A percentile compares a stretch with the other conserved stretches of the same genome.
Evolutionary conservation across 2,797 vertebrate genomes (phyloP).

Genomic region (Leucoraja ocellata): DNA sequence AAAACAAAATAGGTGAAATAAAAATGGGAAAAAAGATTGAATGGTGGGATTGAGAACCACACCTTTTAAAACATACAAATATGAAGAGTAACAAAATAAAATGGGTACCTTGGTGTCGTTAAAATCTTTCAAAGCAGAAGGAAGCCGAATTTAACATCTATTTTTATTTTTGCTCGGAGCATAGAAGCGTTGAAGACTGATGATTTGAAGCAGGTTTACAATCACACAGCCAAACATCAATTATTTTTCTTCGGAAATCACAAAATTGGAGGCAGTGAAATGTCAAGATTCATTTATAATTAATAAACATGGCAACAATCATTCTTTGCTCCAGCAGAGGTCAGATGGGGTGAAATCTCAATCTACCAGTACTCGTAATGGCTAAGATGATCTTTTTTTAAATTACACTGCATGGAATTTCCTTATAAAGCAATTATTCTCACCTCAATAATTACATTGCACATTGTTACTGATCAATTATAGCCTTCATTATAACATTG

Average conservation of each 20-base stretch:
- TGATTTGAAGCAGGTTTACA: constrained; percentile 45
- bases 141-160: not conserved
- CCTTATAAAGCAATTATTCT: not conserved
- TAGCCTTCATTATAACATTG: not conserved
- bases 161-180: not conserved
- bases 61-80: not conserved
- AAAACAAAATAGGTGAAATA: not conserved
- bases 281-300: not conserved
- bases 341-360: not conserved
- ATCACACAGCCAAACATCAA: not conserved
- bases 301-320: not conserved
- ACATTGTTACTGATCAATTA: too few species aligned
- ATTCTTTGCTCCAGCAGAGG: constrained; percentile 34
- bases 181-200: constrained; percentile 42
- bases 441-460: not conserved
- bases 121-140: constrained; percentile 19
- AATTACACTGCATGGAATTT: not conserved
- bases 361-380: not conserved
- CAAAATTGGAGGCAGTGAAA: rapidly evolving
- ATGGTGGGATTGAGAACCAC: not conserved
- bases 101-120: not conserved
- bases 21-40: constrained; percentile 14
- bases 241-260: not conserved
- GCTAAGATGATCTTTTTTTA: not conserved
- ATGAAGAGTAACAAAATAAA: constrained; percentile 4